Percentiles rank a stretch among this genome's conserved stretches.
phyloP scores from a whole-genome alignment of 2,888 invertebrate species.

The Coenonympha arcania region DNA sequence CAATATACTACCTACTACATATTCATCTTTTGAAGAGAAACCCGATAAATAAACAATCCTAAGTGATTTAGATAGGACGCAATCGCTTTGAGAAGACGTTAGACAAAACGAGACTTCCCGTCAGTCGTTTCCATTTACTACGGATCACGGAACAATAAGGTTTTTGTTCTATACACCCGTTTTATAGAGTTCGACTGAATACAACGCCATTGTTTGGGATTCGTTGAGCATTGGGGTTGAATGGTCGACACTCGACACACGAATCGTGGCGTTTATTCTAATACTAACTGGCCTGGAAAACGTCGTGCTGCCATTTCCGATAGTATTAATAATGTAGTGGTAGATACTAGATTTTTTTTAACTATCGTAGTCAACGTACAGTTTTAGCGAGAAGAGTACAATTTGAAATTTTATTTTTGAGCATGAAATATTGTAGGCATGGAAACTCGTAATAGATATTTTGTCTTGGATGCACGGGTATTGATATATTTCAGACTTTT shows the following conservation, averaged over 20 bases:
- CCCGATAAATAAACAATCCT: slow-evolving; percentile 1
- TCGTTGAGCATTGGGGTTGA: not conserved
- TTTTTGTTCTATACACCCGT: not conserved
- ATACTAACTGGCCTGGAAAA: too few species aligned
- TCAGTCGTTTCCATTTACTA: not conserved
- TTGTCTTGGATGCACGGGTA: too few species aligned
- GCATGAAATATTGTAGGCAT: too few species aligned
- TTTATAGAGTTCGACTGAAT: not conserved
- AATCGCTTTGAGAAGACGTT: not conserved
- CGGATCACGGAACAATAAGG: not conserved
- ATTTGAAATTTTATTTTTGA: too few species aligned
- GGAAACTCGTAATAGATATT: too few species aligned
- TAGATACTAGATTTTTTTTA: too few species aligned
- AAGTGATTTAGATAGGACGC: not conserved
- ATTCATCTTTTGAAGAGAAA: not conserved
- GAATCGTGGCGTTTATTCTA: too few species aligned
- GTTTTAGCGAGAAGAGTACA: too few species aligned
- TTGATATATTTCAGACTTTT: too few species aligned
- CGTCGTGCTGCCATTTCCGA: too few species aligned
- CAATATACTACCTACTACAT: not conserved
- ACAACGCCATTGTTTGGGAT: not conserved
- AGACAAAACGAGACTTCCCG: not conserved
- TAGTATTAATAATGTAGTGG: too few species aligned
- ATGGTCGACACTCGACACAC: not conserved
- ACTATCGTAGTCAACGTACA: too few species aligned